Base-by-base conservation (phyloP, 2,797 vertebrate species). In the Enteromius trimaculatus region DNA sequence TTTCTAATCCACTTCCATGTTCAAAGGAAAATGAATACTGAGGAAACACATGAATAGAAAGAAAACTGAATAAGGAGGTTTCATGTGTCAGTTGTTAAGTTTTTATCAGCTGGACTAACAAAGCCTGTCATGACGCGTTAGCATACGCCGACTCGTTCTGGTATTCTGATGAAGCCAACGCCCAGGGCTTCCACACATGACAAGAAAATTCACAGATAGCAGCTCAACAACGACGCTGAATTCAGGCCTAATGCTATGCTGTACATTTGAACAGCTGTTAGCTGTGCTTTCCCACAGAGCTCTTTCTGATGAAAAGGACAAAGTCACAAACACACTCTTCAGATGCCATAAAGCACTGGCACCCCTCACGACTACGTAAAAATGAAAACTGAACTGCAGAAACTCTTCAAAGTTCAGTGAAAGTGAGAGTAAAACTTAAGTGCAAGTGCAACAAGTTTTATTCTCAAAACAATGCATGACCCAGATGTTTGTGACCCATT, bases 61-160 rank as follows among this genome's bases (percentile, higher is more conserved):
- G 68, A 62, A 49, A 3, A 31, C 4, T 29, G 17, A 79, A 53
- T 6, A 49, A 64, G 3, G 3, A 47, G 34, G 49, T 58, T 80
- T 0, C 19, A 86, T 65, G 53, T 85, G 72, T 58, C 64, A 74
- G 34, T 62, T 37, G 66, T 39, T 19, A 74, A 49, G 82, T 88
- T 80, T 47, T 47, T 42, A 77, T 51, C 89, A 44, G 76, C 75
- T 60, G 84, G 89, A 83, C 88, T 90, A 77, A 83, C 85, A n/a
- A 37, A 89, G 91, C 94, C 88, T 91, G 94, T 91, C 89, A 80
- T 19, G 86, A 92, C 94, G 90, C 17, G 93, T 89, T 90, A 71
- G 71, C 42, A 64, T 81, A 84, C 85, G 68, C 84, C 26, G 53
- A 68, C 86, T 85, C 81, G 78, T 76, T 90, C 66, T 79, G 90